Evolutionary conservation across 2,888 invertebrate genomes (phyloP).

Genomic region (Uropetala carovei): DNA sequence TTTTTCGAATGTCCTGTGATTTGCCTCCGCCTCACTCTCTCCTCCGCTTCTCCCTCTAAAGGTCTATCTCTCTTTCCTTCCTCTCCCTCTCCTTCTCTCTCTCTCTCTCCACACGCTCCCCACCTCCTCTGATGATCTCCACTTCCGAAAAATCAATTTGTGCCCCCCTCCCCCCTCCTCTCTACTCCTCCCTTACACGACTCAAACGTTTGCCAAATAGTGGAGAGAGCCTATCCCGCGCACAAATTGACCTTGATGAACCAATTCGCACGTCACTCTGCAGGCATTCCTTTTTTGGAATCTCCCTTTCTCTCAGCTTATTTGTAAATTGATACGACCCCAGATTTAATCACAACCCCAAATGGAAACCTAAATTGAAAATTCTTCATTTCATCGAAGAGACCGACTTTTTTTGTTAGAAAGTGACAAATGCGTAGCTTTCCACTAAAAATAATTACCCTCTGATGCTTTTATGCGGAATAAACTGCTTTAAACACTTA

Average conservation of each 20-base stretch:
- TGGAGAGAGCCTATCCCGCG: background rate
- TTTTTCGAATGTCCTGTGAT: too few species aligned
- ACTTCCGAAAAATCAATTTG: background rate
- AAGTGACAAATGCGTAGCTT: background rate
- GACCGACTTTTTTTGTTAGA: background rate
- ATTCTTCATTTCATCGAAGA: background rate
- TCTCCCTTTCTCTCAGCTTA: background rate
- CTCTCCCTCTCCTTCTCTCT: background rate
- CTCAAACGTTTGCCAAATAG: slow-evolving; percentile 5
- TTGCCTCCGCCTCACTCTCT: too few species aligned
- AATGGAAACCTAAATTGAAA: background rate
- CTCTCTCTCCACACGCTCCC: background rate
- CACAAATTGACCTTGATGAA: slow-evolving; percentile 11
- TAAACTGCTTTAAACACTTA: too few species aligned
- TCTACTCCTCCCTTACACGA: background rate
- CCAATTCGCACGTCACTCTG: background rate
- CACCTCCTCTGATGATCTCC: background rate
- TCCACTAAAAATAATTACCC: too few species aligned
- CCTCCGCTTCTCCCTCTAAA: too few species aligned
- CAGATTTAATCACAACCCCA: background rate
- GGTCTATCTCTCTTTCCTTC: too few species aligned
- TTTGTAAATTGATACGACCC: background rate
- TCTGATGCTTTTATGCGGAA: too few species aligned
- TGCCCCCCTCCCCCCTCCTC: background rate
- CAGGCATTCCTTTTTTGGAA: background rate